Conservation (phyloP, 2,797 vertebrate species). For the Zalophus californianus region DNA sequence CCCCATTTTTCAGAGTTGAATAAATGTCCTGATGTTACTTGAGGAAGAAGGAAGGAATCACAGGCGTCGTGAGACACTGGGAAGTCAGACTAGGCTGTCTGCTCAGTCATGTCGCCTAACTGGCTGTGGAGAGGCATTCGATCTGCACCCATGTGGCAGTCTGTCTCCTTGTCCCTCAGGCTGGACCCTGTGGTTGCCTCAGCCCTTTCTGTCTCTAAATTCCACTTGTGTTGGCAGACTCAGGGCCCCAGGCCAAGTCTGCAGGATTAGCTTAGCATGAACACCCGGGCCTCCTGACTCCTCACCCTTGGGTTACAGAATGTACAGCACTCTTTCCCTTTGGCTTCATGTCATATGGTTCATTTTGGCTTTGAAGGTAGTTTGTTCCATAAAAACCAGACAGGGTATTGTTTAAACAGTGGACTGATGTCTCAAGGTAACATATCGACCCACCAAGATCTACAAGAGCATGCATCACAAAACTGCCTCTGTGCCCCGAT, state of each 20-base stretch:
- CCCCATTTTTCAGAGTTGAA: background rate
- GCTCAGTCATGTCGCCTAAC: background rate
- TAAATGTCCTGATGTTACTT: slow-evolving; percentile 14
- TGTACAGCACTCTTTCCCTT: background rate
- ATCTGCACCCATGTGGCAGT: background rate
- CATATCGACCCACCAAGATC: slow-evolving; percentile 71
- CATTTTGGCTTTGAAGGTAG: slow-evolving; percentile 63
- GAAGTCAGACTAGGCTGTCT: background rate
- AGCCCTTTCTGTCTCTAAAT: background rate
- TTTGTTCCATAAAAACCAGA: slow-evolving; percentile 67
- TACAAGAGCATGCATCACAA: slow-evolving; percentile 69
- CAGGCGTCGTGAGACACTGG: background rate
- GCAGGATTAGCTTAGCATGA: background rate
- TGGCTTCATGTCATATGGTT: slow-evolving; percentile 11
- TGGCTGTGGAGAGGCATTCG: background rate
- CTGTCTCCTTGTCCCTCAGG: background rate
- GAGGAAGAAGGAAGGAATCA: background rate
- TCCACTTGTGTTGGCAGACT: background rate
- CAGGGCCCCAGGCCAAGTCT: background rate
- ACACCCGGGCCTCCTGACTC: background rate
- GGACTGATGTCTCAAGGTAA: slow-evolving; percentile 68
- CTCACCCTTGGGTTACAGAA: background rate
- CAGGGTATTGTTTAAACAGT: slow-evolving; percentile 71
- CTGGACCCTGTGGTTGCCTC: background rate
- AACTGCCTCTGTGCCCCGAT: slow-evolving; percentile 59